Percentiles rank a stretch among this genome's conserved stretches.
These are phyloP conservation scores for Melinopterus prodromus DNA, from an alignment of 2,888 invertebrate species.

Conservation along the genomic window DNA sequence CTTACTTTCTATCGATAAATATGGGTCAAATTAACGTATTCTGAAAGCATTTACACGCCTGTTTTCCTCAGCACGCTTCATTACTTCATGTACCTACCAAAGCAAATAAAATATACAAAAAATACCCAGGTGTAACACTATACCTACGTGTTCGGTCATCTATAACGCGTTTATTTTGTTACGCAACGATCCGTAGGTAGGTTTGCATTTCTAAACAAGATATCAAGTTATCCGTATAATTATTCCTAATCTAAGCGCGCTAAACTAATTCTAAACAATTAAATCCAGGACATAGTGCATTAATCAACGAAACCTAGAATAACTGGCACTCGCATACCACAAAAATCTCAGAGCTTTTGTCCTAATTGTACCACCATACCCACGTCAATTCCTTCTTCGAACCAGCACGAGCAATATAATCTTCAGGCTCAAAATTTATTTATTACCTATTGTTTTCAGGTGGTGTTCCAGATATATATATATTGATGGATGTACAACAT, in stretches of 20 bases:
- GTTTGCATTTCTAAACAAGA: background rate
- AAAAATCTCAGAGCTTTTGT: background rate
- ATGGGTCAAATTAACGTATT: background rate
- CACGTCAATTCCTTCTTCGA: background rate
- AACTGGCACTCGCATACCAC: background rate
- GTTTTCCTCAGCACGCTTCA: background rate
- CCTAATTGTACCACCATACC: background rate
- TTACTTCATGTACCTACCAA: background rate
- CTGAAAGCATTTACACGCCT: background rate
- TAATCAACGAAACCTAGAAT: background rate
- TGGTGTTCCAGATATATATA: background rate
- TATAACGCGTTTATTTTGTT: background rate
- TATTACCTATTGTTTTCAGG: constrained; percentile 28
- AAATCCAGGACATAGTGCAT: background rate
- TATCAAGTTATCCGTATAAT: background rate
- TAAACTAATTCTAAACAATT: background rate
- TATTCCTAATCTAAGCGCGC: background rate
- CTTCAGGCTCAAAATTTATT: constrained; percentile 29
- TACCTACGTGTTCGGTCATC: background rate
- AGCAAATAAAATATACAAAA: background rate
- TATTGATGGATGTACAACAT: constrained; percentile 32
- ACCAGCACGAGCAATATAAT: background rate
- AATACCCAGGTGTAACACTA: background rate
- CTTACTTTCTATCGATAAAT: too few species aligned
- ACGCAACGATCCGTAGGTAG: background rate